Evolutionary conservation across 2,113 vertebrate genomes (phyloP).

Genomic region (Psittacula cyanocephala): DNA sequence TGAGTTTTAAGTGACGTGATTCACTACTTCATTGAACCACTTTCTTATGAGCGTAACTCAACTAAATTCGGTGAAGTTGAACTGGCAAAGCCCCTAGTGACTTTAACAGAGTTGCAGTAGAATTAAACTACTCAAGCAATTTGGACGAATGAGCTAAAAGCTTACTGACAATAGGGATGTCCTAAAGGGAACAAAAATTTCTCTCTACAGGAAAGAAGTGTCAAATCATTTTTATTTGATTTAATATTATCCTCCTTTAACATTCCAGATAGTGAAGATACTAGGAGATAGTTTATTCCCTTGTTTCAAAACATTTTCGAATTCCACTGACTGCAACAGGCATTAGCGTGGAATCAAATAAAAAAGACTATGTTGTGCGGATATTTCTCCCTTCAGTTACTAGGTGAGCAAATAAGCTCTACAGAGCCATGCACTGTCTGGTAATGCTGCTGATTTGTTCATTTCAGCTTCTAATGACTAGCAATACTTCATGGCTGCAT

Average conservation of each 20-base stretch:
- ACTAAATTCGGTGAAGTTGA: background rate
- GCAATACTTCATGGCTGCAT: background rate
- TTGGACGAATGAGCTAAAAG: conserved; percentile 15
- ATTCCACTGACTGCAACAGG: background rate
- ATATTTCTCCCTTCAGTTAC: background rate
- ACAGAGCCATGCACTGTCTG: background rate
- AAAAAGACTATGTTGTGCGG: background rate
- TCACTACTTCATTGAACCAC: background rate
- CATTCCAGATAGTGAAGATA: background rate
- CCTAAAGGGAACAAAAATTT: background rate
- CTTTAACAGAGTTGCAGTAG: background rate
- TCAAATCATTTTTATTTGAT: conserved; percentile 16
- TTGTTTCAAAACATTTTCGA: background rate
- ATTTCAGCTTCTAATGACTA: background rate
- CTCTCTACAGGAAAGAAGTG: background rate
- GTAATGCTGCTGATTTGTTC: background rate
- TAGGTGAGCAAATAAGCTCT: background rate
- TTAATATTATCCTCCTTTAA: background rate
- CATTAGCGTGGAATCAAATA: background rate
- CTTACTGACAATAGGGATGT: background rate
- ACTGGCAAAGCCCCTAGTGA: background rate
- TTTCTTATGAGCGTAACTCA: background rate
- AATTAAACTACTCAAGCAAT: conserved; percentile 25
- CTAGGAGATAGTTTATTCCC: background rate
- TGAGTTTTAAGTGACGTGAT: background rate